Conservation (phyloP, 2,113 vertebrate genomes). For the Siphamia tubifer region DNA sequence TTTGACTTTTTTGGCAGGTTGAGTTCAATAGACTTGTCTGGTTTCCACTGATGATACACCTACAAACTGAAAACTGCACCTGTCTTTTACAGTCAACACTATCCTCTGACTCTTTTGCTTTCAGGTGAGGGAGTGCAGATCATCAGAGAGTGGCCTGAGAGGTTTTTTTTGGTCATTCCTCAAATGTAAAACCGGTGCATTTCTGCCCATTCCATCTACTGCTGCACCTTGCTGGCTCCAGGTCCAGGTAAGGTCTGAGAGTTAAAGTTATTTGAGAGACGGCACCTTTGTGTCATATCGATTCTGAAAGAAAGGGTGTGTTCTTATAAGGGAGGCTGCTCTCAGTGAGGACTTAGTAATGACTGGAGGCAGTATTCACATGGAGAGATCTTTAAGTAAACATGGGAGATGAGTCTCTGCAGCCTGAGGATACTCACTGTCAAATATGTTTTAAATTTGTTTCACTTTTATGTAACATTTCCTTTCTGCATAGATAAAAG, state of each 20-base stretch:
- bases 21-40: too few species aligned
- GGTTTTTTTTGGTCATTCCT: background rate
- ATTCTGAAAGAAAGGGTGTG: conserved; percentile 46
- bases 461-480: too few species aligned
- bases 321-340: conserved; percentile 25
- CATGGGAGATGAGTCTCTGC: conserved; percentile 1
- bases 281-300: conserved; percentile 26
- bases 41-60: background rate
- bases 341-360: conserved; percentile 22
- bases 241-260: background rate
- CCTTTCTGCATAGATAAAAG: background rate
- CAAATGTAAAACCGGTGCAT: background rate
- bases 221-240: background rate
- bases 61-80: too few species aligned
- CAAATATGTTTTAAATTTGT: too few species aligned
- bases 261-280: background rate
- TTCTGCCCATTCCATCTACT: background rate
- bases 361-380: conserved; percentile 31
- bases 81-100: too few species aligned
- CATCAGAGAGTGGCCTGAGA: too few species aligned
- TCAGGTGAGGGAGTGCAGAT: background rate
- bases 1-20: too few species aligned
- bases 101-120: background rate
- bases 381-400: conserved; percentile 27
- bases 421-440: background rate